phyloP scores from a whole-genome alignment of 37 sponge, comb jelly and placozoan genomes.

The Aplysina aerophoba region DNA sequence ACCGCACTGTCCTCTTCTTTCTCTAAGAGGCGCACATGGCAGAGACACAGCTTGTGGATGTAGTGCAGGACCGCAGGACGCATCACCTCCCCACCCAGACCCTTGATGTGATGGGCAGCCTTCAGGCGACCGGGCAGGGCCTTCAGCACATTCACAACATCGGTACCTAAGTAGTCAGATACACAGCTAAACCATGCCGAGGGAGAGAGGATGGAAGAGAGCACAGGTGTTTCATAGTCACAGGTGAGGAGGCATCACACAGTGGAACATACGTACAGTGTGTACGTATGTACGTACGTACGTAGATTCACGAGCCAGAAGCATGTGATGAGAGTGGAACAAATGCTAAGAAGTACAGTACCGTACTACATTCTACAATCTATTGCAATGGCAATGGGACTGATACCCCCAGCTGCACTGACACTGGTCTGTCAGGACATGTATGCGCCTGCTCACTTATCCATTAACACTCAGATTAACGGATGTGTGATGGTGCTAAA shows the following conservation, averaged over 20 bases:
- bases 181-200: background rate
- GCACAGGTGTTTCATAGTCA: background rate
- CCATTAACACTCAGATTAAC: no score
- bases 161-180: constrained; percentile 24
- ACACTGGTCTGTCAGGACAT: no score
- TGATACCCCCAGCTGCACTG: no score
- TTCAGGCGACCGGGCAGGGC: constrained; percentile 44
- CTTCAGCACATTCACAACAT: constrained; percentile 29
- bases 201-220: background rate
- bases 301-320: no score
- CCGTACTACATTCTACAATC: no score
- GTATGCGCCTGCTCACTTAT: no score
- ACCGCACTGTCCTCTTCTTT: background rate
- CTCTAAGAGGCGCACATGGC: constrained; percentile 39
- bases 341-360: no score
- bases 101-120: constrained; percentile 64
- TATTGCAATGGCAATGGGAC: no score
- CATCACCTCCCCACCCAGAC: constrained; percentile 85
- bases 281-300: background rate
- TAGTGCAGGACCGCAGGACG: constrained; percentile 82
- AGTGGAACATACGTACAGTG: background rate
- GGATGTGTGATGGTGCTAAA: no score
- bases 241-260: background rate
- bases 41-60: constrained; percentile 79
- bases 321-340: no score